Base-by-base conservation (phyloP, 2,888 invertebrate genomes). In the Poecilus cupreus region DNA sequence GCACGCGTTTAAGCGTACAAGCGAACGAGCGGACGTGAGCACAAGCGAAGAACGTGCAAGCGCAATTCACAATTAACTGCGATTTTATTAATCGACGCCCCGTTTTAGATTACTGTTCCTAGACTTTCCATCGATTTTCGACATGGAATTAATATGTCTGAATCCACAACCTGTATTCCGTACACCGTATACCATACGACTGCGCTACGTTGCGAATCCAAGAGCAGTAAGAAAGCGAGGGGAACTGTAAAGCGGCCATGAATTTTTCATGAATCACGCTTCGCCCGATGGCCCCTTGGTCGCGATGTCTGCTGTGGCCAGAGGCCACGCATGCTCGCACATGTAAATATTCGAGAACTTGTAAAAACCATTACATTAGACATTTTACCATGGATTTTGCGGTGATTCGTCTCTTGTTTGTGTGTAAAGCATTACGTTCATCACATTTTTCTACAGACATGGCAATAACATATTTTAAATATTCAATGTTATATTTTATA, bases 181-280 rank as follows among this genome's bases (percentile, higher is more conserved):
- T 3, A 13, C 43, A 43, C 3, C 43, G 32, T 2, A 32, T 32
- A 32, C 8, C 5, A 3, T 26, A 5, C 10, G 39, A 39, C 49
- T 8, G 22, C 22, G 6, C n/a, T 18, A 57, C n/a, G 18, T 57
- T 22, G 16, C 18, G 57, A 57, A 60, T 22, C 13, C 39, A 5
- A 3, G 32, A 32, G 32, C 32, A 32, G 32, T n/a, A 68, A 68
- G 37, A 75, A 75, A 26, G 10, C 39, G 26, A 54, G 74, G 75
- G 51, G 43, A 26, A 75, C 75, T 51, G 37, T 32, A 54, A 75
- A 75, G 32, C 54, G 54, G 51, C 37, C 37, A 75, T 75, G 75
- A 75, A 75, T 75, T 75, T 75, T 75, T 51, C 75, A 75, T 75
- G 75, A 75, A 75, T 46, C 54, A 16, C 54, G 75, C 75, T 54